Evolutionary conservation across 2,113 vertebrate species (phyloP), one percentile per base, ranked within the genome.

Genomic region (Balaeniceps rex): DNA sequence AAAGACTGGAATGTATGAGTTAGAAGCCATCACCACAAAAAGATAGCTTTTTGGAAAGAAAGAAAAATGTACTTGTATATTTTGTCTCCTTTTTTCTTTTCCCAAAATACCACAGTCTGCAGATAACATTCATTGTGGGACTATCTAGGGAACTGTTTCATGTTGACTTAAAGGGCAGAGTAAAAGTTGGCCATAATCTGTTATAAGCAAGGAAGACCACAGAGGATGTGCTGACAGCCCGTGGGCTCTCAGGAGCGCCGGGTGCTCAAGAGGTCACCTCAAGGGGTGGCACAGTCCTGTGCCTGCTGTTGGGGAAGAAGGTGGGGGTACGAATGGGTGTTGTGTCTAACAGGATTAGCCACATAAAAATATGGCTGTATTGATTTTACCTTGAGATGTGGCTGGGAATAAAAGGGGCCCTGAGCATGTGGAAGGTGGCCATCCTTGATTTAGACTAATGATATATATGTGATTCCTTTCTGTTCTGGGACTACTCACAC

Each of bases 61-160:
- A 60, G 14, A 58, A 61, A 74, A 71, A 24, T 34, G 5, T 65
- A 26, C 22, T 94, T 88, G 70, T 82, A 8, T 92, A 58, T 92
- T 94, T 83, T 90, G 85, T 95, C 88, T 95, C 63, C 24, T 82
- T 88, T 95, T 83, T 60, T 60, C 21, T 90, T 85, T 80, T 42
- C 61, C 54, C 61, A 55, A 36, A 92, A 87, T 81, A 72, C 88
- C 91, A 89, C 65, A 83, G 94, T 93, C 83, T 91, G 74, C 65
- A 94, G 91, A 94, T 95, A 95, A 87, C 92, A 94, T 92, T 94
- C 54, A 70, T 65, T 86, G 74, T 4, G 15, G 76, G 34, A 34
- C 84, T 87, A 0, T 79, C 92, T 83, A 47, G 88, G 90, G 93
- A 93, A 11, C 61, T 36, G 26, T 68, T 88, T 85, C 25, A 18